A percentile compares a stretch with the other conserved stretches of the same genome.
phyloP scores from a whole-genome alignment of 2,888 invertebrate species.

The Lottia scabra region DNA sequence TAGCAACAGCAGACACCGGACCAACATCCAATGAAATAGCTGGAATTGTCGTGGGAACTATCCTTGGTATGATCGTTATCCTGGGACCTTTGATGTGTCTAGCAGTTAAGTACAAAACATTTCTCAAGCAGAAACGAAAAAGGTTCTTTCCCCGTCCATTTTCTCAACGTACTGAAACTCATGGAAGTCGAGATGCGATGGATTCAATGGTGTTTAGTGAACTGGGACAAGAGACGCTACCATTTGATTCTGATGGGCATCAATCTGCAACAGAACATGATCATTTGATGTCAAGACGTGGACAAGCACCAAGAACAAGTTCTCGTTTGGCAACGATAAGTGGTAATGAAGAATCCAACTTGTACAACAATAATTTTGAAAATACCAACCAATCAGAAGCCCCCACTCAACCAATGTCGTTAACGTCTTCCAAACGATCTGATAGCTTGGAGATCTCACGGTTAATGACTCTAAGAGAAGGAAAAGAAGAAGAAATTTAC shows the following conservation, averaged over 20 bases:
- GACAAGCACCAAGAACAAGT: constrained; percentile 16
- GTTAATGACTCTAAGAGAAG: neutral
- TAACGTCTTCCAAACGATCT: neutral
- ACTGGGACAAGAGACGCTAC: constrained; percentile 36
- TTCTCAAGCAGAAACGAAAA: constrained; percentile 37
- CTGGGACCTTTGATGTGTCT: constrained; percentile 55
- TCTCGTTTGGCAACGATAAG: constrained; percentile 13
- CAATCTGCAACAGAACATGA: neutral
- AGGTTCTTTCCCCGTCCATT: constrained; percentile 26
- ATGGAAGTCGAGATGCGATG: constrained; percentile 35
- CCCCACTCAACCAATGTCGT: neutral
- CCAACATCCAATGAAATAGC: constrained; percentile 29
- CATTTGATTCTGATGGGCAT: neutral
- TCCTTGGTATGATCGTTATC: constrained; percentile 51
- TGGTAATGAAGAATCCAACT: neutral
- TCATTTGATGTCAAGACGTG: constrained; percentile 5
- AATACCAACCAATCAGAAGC: neutral
- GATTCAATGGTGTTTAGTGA: constrained; percentile 58
- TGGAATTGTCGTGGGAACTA: constrained; percentile 48
- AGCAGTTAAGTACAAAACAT: constrained; percentile 46
- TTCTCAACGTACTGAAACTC: constrained; percentile 25
- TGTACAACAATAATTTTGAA: neutral
- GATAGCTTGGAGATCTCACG: neutral
- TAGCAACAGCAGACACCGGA: constrained; percentile 8
- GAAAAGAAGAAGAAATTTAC: neutral